Percentiles rank a stretch among this genome's conserved stretches.
These are phyloP conservation scores for Drosophila chauvacae DNA, from an alignment of 1,140 invertebrate species.

Conservation along the genomic window DNA sequence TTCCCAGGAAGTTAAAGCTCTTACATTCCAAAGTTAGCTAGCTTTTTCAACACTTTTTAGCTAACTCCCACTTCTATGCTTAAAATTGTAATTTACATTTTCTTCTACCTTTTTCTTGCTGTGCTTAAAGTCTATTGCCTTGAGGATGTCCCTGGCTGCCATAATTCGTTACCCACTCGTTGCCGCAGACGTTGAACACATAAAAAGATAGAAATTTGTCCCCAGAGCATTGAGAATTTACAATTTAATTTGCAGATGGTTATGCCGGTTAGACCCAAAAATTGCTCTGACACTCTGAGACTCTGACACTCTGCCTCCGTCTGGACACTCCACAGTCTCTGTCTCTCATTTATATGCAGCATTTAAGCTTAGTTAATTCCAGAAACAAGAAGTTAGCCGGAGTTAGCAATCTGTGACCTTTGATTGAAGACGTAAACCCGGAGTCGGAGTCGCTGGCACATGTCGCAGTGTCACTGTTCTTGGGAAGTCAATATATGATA, in stretches of 20 bases:
- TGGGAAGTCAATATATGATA: slow-evolving; percentile 9
- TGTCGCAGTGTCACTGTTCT: slow-evolving; percentile 64
- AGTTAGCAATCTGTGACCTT: slow-evolving; percentile 29
- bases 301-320: background rate
- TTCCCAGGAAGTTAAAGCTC: background rate
- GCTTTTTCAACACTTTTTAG: background rate
- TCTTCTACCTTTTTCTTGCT: background rate
- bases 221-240: slow-evolving; percentile 76
- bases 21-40: too few relatives aligned
- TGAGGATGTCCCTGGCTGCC: slow-evolving; percentile 17
- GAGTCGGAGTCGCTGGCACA: slow-evolving; percentile 28
- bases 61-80: background rate
- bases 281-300: slow-evolving; percentile 16
- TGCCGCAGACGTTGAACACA: slow-evolving; percentile 65
- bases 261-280: slow-evolving; percentile 28
- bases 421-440: slow-evolving; percentile 51
- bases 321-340: background rate
- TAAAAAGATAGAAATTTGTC: slow-evolving; percentile 77
- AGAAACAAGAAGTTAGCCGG: background rate
- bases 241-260: slow-evolving; percentile 76
- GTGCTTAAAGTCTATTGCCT: background rate
- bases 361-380: background rate
- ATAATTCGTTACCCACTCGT: slow-evolving; percentile 67
- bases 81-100: background rate
- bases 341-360: slow-evolving; percentile 14